Conservation (phyloP, 2,797 vertebrate genomes). For the Calcarius lapponicus region DNA sequence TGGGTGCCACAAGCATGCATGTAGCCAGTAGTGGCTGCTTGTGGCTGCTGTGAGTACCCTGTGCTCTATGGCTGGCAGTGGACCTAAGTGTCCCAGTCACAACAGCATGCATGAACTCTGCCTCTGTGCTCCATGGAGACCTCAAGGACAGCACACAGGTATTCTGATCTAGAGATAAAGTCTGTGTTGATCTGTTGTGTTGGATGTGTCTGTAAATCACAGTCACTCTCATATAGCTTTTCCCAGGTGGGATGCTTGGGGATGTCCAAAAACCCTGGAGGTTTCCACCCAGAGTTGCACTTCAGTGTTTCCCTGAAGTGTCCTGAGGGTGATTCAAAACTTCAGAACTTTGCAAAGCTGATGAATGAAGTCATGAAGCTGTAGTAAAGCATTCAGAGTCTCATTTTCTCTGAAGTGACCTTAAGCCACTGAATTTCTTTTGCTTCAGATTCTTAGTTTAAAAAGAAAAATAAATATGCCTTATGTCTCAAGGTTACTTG, state of each 20-base stretch:
- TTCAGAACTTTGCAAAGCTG: background rate
- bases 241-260: background rate
- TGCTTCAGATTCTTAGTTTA: background rate
- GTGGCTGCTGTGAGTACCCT: background rate
- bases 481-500: background rate
- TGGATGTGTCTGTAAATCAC: background rate
- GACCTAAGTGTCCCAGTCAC: too few species aligned
- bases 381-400: background rate
- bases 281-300: background rate
- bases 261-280: background rate
- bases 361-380: background rate
- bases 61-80: fast-evolving
- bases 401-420: background rate
- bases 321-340: background rate
- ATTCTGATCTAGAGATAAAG: background rate
- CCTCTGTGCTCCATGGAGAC: background rate
- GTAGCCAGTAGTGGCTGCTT: background rate
- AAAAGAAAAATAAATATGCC: background rate
- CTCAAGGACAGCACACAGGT: background rate
- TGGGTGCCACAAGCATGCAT: fast-evolving
- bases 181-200: background rate
- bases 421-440: background rate
- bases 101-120: background rate
- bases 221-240: background rate
- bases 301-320: background rate